phyloP scores from a whole-genome alignment of 2,888 invertebrate genomes.

The Bimastos eiseni region DNA sequence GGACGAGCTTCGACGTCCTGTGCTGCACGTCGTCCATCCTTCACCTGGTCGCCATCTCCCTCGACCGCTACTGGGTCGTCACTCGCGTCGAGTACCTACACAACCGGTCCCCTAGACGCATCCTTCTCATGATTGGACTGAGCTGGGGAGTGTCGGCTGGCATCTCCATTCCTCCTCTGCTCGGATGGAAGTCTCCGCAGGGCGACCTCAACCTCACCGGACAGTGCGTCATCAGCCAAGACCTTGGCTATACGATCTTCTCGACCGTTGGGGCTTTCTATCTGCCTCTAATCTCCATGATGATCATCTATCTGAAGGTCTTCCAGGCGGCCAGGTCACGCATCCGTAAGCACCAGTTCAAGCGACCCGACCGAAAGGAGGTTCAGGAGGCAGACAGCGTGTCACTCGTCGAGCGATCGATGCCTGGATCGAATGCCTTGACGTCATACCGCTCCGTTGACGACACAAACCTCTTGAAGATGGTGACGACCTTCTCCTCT shows the following conservation, averaged over 20 bases:
- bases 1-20: constrained; percentile 91
- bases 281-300: constrained; percentile 88
- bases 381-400: not conserved
- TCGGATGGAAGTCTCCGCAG: constrained; percentile 37
- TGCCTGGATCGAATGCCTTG: not conserved
- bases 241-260: constrained; percentile 83
- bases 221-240: constrained; percentile 82
- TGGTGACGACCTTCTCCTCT: not conserved
- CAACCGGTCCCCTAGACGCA: constrained; percentile 75
- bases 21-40: constrained; percentile 95
- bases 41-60: constrained; percentile 92
- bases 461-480: constrained; percentile 13
- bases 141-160: constrained; percentile 91
- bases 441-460: not conserved
- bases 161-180: constrained; percentile 88
- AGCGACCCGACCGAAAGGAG: constrained; percentile 19
- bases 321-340: constrained; percentile 85
- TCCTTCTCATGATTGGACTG: constrained; percentile 85
- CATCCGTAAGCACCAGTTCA: constrained; percentile 69
- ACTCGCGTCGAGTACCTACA: constrained; percentile 95
- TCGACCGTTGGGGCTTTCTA: constrained; percentile 97
- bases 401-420: not conserved
- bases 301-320: constrained; percentile 95
- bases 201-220: constrained; percentile 30
- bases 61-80: constrained; percentile 97